Conservation (phyloP, 2,113 vertebrate genomes). For the pig (Sus scrofa) region T2T-Sscrofa CM000812.6:213549001-213549500, state of each 20-base stretch:
- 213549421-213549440: slow-evolving; percentile 5
- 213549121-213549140: slow-evolving; percentile 17
- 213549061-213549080: slow-evolving; percentile 12
- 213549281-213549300: no score
- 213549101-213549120: slow-evolving; percentile 26
- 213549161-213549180: not conserved
- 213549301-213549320: no score
- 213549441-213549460: not conserved
- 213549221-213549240: no score
- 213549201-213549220: not conserved
- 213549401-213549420: slow-evolving; percentile 17
- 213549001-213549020: slow-evolving; percentile 27
- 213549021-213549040: not conserved
- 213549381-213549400: not conserved
- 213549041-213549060: slow-evolving; percentile 4
- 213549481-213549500: slow-evolving; percentile 1
- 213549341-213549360: not conserved
- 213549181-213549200: slow-evolving; percentile 41
- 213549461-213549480: not conserved
- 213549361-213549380: slow-evolving; percentile 3
- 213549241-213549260: no score
- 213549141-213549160: not conserved
- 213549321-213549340: no score
- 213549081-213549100: not conserved
- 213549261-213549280: no score